Evolutionary conservation across 1,140 invertebrate genomes (phyloP).

Genomic region (Drosophila neocordata): DNA sequence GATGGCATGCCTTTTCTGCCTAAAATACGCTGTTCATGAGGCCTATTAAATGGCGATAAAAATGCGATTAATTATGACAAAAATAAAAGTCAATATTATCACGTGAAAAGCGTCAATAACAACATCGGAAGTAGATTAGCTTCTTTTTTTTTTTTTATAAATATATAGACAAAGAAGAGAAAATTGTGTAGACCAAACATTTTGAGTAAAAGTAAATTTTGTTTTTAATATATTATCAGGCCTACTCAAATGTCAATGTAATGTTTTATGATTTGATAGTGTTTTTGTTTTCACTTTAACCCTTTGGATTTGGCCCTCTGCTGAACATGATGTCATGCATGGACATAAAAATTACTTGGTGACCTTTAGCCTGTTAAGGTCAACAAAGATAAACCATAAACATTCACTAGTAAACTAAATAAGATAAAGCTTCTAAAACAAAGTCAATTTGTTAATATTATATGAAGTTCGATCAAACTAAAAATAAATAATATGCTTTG

Average conservation of each 20-base stretch:
- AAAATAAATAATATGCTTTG: no score
- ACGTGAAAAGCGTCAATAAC: background rate
- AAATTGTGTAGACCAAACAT: no score
- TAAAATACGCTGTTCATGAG: background rate
- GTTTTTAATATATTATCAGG: no score
- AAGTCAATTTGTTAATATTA: no score
- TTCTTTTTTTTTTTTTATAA: no score
- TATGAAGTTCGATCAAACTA: no score
- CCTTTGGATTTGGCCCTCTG: background rate
- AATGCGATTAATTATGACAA: slow-evolving; percentile 10
- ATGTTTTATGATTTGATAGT: no score
- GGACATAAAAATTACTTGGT: background rate
- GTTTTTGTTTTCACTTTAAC: background rate
- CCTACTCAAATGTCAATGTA: background rate
- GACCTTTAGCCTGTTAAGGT: background rate
- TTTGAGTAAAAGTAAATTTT: no score
- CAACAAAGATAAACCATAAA: background rate
- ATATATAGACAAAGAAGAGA: no score
- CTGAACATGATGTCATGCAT: background rate
- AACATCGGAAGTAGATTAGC: background rate
- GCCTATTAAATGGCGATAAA: background rate
- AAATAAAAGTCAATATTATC: background rate
- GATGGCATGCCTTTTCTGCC: no score
- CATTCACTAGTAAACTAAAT: no score
- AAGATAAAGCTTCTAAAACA: no score